Conservation (phyloP, 2,888 invertebrate species). For the Dicyrtoma fusca region DNA sequence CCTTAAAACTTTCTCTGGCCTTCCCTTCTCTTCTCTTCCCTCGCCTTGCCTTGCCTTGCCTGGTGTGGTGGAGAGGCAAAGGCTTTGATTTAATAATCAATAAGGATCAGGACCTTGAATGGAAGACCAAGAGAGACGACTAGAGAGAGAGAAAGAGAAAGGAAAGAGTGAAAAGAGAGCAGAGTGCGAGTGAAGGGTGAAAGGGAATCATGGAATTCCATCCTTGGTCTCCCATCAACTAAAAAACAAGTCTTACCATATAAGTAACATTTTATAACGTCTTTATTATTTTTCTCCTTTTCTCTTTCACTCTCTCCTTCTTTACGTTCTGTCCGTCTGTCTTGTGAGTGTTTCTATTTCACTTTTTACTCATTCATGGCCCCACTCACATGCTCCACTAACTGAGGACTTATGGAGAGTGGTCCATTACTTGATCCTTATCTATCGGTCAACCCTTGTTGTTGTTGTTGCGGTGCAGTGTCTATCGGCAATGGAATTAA, state of each 20-base stretch:
- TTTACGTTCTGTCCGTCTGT: not conserved
- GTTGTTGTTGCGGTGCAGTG: slow-evolving; percentile 56
- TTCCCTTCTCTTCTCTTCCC: not conserved
- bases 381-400: not conserved
- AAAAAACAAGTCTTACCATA: not conserved
- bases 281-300: not conserved
- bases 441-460: slow-evolving; percentile 55
- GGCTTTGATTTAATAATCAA: slow-evolving; percentile 35
- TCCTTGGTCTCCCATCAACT: not conserved
- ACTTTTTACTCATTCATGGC: not conserved
- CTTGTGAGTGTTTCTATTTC: not conserved
- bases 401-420: slow-evolving; percentile 39
- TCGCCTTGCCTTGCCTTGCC: not conserved
- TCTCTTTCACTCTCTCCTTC: not conserved
- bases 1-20: not conserved
- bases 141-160: not conserved
- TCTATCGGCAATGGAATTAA: slow-evolving; percentile 55
- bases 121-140: not conserved
- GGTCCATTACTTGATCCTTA: slow-evolving; percentile 57
- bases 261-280: too few relatives aligned
- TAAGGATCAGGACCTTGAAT: slow-evolving; percentile 24
- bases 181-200: slow-evolving; percentile 18
- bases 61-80: not conserved
- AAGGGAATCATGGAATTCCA: slow-evolving; percentile 28
- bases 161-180: not conserved